Evolutionary conservation across 2,888 invertebrate genomes (phyloP), one percentile per base, ranked within the genome.

Genomic region (Nomada ruficornis): DNA sequence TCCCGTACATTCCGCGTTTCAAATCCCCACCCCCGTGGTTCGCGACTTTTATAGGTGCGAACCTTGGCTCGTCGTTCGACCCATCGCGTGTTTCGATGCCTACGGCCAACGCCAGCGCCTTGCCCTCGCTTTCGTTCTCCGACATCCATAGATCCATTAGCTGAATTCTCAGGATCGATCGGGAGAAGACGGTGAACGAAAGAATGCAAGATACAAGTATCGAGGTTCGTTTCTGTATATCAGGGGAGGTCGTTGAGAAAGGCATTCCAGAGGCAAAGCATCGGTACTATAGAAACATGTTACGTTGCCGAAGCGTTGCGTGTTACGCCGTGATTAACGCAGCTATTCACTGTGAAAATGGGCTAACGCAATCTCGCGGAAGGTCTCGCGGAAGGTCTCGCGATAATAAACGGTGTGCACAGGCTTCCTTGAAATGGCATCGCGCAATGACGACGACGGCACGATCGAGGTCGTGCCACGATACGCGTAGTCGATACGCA

Each of bases 331-430:
- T 67, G 75, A 68, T 75, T 44, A 62, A 54, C 64, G 55, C 64
- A 20, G 72, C 72, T 64, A 55, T 72, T 72, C 26, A n/a, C 29
- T 11, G 26, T n/a, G 47, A 55, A 18, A 68, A 60, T 77, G 69
- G 69, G 76, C 69, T 77, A 77, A 57, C 71, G 77, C 77, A 65
- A 77, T 70, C 77, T 36, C 29, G 52, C 36, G 55, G 71, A 76
- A 69, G 75, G 75, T 70, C 77, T 36, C 29, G 52, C 36, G 55
- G 71, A 76, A 69, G 75, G 75, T 69, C 75, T 36, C 62, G 69
- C 69, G 75, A 76, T 76, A 76, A 76, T 62, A 62, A 76, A n/a
- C 65, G 10, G 52, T 52, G 64, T 47, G 72, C 64, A 18, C 29
- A 29, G 75, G 63, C 70, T 76, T 76, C 70, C 76, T 52, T 52